phyloP scores from a whole-genome alignment of 2,888 invertebrate species.

The Ferrisia virgata region DNA sequence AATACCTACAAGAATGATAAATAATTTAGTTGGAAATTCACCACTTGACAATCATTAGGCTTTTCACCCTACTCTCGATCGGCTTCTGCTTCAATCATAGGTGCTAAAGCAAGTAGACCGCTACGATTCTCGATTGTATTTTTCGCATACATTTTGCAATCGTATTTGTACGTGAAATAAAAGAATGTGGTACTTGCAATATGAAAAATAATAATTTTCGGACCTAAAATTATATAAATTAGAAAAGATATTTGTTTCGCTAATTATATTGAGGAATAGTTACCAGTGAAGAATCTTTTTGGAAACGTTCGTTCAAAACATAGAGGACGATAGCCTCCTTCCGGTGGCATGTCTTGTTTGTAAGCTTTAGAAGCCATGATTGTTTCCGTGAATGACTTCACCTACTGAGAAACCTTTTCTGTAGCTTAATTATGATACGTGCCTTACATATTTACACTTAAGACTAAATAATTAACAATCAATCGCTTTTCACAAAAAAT shows the following conservation, averaged over 20 bases:
- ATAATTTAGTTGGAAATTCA: not conserved
- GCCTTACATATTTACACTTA: not conserved
- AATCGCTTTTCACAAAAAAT: not conserved
- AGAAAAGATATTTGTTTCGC: not conserved
- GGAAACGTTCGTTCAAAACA: conserved; percentile 68
- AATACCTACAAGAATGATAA: conserved; percentile 54
- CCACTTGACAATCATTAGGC: not conserved
- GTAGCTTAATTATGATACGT: not conserved
- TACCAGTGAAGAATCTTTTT: conserved; percentile 69
- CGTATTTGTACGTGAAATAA: not conserved
- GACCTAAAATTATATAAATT: not conserved
- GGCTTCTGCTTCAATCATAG: conserved; percentile 76
- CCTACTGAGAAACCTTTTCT: not conserved
- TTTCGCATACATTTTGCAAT: not conserved
- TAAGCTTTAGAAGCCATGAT: conserved; percentile 5
- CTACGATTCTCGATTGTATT: conserved; percentile 71
- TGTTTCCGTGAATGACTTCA: not conserved
- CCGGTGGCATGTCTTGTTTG: conserved; percentile 90
- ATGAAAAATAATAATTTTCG: not conserved
- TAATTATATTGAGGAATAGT: conserved; percentile 48
- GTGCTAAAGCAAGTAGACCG: conserved; percentile 70
- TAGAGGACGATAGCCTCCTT: conserved; percentile 82
- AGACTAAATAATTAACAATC: not conserved
- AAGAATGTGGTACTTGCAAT: not conserved
- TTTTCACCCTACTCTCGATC: conserved; percentile 67